Percentiles rank a stretch among this genome's conserved stretches.
These are phyloP conservation scores for Columbina picui DNA, from an alignment of 2,113 vertebrate species.

Conservation along the genomic window DNA sequence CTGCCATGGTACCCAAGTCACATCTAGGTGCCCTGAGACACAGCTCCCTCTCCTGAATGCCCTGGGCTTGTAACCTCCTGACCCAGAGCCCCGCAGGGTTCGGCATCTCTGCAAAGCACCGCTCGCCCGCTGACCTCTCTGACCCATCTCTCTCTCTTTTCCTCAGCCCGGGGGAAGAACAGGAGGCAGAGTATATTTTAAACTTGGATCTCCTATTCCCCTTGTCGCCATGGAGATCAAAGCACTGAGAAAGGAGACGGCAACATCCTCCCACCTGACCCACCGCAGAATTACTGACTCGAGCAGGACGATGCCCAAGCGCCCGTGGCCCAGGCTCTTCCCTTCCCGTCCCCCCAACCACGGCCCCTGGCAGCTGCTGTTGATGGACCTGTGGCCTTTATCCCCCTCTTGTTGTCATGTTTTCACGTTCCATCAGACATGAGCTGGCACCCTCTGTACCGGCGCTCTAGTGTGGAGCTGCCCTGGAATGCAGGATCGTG, in stretches of 20 bases:
- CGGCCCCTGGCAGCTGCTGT: not conserved
- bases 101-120: not conserved
- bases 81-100: not conserved
- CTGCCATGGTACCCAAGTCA: rapidly evolving
- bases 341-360: not conserved
- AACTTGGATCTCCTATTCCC: not conserved
- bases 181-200: slow-evolving; percentile 95
- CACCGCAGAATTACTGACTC: not conserved
- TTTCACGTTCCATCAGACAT: not conserved
- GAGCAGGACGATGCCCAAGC: not conserved
- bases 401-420: not conserved
- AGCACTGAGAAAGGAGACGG: slow-evolving; percentile 10
- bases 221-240: slow-evolving; percentile 19
- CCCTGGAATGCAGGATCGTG: not conserved
- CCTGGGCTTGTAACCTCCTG: rapidly evolving
- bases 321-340: not conserved
- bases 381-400: not conserved
- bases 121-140: rapidly evolving
- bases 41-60: not conserved
- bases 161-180: slow-evolving; percentile 90
- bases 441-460: not conserved
- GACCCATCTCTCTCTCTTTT: not conserved
- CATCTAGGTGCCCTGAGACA: not conserved
- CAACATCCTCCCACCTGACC: not conserved
- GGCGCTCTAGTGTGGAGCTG: not conserved